Conservation (phyloP, 2,113 vertebrate species). For the Neolamprologus toae region DNA sequence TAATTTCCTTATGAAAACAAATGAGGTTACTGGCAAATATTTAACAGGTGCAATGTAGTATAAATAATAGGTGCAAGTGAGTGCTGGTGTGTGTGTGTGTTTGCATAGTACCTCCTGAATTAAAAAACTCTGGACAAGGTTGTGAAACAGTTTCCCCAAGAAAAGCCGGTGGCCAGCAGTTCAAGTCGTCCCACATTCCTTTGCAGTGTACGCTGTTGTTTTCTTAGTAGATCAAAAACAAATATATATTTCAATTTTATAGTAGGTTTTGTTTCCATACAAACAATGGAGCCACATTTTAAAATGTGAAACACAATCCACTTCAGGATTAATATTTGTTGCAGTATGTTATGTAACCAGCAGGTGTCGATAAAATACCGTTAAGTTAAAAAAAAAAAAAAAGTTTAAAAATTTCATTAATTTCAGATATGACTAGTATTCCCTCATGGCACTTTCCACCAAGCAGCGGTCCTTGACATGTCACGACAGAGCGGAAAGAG, state of each 20-base stretch:
- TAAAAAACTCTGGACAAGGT: conserved; percentile 79
- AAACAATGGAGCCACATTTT: background rate
- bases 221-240: background rate
- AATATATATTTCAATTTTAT: background rate
- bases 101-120: conserved; percentile 57
- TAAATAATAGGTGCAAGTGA: background rate
- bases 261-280: background rate
- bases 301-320: background rate
- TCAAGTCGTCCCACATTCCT: conserved; percentile 85
- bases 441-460: background rate
- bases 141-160: conserved; percentile 74
- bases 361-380: conserved; percentile 15
- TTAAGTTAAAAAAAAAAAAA: background rate
- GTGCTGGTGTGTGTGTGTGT: background rate
- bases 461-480: too few relatives aligned
- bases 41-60: background rate
- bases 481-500: background rate
- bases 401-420: background rate
- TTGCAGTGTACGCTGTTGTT: conserved; percentile 64
- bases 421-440: background rate
- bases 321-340: background rate
- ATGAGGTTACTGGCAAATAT: conserved; percentile 1
- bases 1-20: conserved; percentile 8
- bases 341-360: background rate
- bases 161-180: conserved; percentile 81